These are phyloP conservation scores for Marasmarcha lunaedactyla DNA, from an alignment of 2,888 invertebrate genomes.

Conservation along the genomic window DNA sequence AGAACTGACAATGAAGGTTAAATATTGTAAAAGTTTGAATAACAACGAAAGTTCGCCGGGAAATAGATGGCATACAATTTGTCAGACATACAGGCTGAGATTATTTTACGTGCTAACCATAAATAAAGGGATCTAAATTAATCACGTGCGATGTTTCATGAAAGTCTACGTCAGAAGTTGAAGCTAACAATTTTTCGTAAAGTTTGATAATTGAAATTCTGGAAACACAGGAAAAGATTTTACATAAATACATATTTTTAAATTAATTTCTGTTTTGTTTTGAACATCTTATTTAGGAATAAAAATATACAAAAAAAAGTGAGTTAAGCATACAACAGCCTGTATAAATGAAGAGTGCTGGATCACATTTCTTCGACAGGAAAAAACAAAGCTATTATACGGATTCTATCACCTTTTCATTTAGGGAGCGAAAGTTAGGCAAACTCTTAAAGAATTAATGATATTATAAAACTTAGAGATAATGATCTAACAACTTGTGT, in stretches of 20 bases:
- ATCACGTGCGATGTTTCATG: not conserved
- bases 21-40: constrained; percentile 43
- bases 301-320: constrained; percentile 24
- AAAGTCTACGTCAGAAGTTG: not conserved
- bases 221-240: no score
- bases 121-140: not conserved
- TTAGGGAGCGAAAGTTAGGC: constrained; percentile 30
- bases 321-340: constrained; percentile 41
- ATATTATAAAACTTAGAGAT: constrained; percentile 49
- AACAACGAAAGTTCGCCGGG: constrained; percentile 22
- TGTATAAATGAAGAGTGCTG: no score
- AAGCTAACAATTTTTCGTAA: not conserved
- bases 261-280: no score
- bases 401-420: constrained; percentile 28
- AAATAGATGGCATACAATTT: constrained; percentile 28
- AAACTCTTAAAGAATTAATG: constrained; percentile 39
- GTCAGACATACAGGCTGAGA: constrained; percentile 18
- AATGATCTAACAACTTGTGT: constrained; percentile 16
- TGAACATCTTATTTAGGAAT: no score
- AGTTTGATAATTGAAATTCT: not conserved
- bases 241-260: no score
- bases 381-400: constrained; percentile 53
- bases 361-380: constrained; percentile 2
- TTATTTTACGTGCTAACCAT: constrained; percentile 1
- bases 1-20: constrained; percentile 34